Conservation (phyloP, 2,797 vertebrate genomes). For the Ctenopoma kingsleyae region DNA sequence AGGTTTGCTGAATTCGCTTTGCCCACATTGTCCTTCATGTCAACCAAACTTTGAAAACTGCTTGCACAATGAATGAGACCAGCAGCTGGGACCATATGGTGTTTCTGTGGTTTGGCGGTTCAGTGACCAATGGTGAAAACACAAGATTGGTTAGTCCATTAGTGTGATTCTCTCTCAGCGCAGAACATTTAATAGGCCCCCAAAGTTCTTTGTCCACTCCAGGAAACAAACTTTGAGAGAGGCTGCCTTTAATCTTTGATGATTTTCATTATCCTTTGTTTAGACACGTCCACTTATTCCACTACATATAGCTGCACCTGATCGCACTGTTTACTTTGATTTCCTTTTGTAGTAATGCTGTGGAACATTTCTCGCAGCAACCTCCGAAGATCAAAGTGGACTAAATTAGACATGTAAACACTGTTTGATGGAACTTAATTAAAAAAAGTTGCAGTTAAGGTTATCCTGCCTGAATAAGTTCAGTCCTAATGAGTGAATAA, state of each 20-base stretch:
- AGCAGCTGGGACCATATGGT: conserved; percentile 73
- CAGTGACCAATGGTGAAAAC: conserved; percentile 67
- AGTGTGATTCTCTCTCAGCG: conserved; percentile 60
- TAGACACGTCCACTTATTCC: conserved; percentile 31
- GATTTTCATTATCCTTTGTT: conserved; percentile 58
- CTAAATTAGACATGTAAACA: conserved; percentile 79
- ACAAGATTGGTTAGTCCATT: conserved; percentile 65
- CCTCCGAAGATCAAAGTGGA: conserved; percentile 77
- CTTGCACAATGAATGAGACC: conserved; percentile 68
- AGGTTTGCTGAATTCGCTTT: conserved; percentile 37
- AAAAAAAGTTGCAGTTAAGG: conserved; percentile 77
- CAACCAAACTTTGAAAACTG: conserved; percentile 59
- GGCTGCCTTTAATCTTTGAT: conserved; percentile 55
- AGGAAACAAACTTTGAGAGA: conserved; percentile 40
- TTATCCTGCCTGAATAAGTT: conserved; percentile 78
- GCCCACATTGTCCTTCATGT: conserved; percentile 41
- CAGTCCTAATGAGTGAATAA: conserved; percentile 80
- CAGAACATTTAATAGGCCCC: conserved; percentile 41
- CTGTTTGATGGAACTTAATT: conserved; percentile 76
- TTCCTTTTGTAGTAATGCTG: conserved; percentile 70
- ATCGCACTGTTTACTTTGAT: conserved; percentile 62
- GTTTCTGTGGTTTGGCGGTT: conserved; percentile 66
- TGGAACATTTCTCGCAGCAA: conserved; percentile 50
- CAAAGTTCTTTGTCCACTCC: conserved; percentile 15
- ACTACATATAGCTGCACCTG: conserved; percentile 56